These are phyloP conservation scores for Odobenus rosmarus DNA, from an alignment of 2,113 vertebrate species.

Conservation along the genomic window DNA sequence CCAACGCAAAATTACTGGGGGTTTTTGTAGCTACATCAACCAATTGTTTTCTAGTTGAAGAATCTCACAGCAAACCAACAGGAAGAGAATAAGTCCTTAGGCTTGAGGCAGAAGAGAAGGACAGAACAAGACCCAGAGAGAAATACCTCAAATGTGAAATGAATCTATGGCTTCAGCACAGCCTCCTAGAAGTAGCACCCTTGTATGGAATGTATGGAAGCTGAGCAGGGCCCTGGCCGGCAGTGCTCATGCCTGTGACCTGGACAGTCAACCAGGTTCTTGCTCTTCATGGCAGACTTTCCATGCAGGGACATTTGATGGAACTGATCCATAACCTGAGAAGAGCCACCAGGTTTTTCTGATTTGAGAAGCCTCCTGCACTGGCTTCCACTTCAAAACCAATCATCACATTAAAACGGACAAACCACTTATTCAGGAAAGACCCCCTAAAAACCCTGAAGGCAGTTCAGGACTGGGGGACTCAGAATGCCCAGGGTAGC, in stretches of 20 bases:
- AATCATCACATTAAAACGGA: too few species aligned
- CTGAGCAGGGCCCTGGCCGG: neutral
- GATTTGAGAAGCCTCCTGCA: neutral
- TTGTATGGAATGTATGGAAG: neutral
- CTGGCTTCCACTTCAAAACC: neutral
- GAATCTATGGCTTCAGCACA: neutral
- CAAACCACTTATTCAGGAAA: neutral
- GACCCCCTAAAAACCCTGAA: neutral
- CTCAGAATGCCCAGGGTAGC: accelerated
- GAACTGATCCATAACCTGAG: neutral
- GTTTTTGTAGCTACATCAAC: neutral
- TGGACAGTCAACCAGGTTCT: neutral
- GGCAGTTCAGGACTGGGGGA: neutral
- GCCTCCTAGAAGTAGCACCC: neutral
- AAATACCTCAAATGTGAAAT: neutral
- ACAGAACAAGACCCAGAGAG: neutral
- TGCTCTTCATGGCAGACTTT: neutral
- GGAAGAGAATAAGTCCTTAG: neutral
- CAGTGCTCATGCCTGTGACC: neutral
- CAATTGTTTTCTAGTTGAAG: neutral
- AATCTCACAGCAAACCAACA: neutral
- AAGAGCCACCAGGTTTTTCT: neutral
- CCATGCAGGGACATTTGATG: too few species aligned
- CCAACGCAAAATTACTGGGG: neutral
- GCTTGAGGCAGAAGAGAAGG: neutral